These are phyloP conservation scores for Akabosia matsudoensis DNA, from an alignment of 1,140 invertebrate species.

Conservation along the genomic window DNA sequence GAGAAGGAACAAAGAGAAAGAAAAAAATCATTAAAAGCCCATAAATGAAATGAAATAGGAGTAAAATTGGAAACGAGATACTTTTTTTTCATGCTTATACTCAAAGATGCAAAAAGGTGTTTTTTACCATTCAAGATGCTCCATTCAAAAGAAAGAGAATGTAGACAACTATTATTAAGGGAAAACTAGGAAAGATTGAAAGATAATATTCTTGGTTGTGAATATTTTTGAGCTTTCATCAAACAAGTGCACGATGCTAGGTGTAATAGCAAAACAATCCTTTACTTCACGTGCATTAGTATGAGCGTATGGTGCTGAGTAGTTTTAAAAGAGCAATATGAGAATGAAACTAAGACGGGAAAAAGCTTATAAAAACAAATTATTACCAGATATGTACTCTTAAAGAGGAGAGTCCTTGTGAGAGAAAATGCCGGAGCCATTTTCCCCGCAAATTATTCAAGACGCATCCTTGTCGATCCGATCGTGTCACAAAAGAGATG, in stretches of 20 bases:
- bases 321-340: not conserved
- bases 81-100: not conserved
- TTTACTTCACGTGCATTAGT: not conserved
- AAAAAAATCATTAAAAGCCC: slow-evolving; percentile 11
- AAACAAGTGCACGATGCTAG: not conserved
- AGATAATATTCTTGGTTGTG: not conserved
- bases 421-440: no score
- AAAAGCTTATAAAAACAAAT: not conserved
- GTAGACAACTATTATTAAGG: not conserved
- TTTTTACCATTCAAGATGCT: not conserved
- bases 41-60: slow-evolving; percentile 3
- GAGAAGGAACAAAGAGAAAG: not conserved
- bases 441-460: no score
- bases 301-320: not conserved
- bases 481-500: not conserved
- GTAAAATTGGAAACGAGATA: slow-evolving; percentile 20
- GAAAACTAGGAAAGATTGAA: not conserved
- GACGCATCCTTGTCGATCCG: no score
- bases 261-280: not conserved
- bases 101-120: not conserved
- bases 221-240: not conserved
- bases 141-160: not conserved
- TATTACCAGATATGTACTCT: no score
- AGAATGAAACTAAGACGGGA: not conserved
- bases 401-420: no score